Percentiles rank a stretch among this genome's conserved stretches.
Evolutionary conservation across 2,888 invertebrate species (phyloP).

Genomic region (Osedax frankpressi): DNA sequence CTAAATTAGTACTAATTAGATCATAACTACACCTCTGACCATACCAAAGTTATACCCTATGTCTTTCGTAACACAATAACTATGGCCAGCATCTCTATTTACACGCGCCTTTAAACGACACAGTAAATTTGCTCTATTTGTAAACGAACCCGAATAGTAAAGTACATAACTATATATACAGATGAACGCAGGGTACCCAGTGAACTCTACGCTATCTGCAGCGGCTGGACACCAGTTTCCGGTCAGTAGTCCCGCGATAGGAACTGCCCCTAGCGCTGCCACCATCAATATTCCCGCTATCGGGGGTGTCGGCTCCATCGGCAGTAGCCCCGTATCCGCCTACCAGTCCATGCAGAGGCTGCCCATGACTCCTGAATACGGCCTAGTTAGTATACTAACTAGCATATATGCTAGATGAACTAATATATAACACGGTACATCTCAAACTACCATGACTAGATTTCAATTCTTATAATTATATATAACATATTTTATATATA

Average conservation of each 20-base stretch:
- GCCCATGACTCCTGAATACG: conserved; percentile 25
- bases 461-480: background rate
- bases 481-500: background rate
- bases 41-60: too few relatives aligned
- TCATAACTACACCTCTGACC: too few relatives aligned
- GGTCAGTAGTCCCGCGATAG: conserved; percentile 15
- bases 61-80: too few relatives aligned
- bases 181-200: conserved; percentile 25
- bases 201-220: conserved; percentile 13
- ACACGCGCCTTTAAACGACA: too few relatives aligned
- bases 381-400: background rate
- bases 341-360: conserved; percentile 23
- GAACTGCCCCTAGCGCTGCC: conserved; percentile 3
- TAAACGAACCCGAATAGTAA: too few relatives aligned
- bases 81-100: too few relatives aligned
- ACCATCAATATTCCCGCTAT: conserved; percentile 21
- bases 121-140: too few relatives aligned
- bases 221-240: conserved; percentile 24
- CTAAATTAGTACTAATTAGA: too few relatives aligned
- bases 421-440: too few relatives aligned
- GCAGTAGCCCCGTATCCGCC: too few relatives aligned
- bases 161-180: too few relatives aligned
- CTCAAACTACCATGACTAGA: background rate
- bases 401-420: background rate
- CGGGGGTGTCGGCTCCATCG: conserved; percentile 4